phyloP scores from a whole-genome alignment of 2,888 invertebrate genomes.

The Cantharis rustica region DNA sequence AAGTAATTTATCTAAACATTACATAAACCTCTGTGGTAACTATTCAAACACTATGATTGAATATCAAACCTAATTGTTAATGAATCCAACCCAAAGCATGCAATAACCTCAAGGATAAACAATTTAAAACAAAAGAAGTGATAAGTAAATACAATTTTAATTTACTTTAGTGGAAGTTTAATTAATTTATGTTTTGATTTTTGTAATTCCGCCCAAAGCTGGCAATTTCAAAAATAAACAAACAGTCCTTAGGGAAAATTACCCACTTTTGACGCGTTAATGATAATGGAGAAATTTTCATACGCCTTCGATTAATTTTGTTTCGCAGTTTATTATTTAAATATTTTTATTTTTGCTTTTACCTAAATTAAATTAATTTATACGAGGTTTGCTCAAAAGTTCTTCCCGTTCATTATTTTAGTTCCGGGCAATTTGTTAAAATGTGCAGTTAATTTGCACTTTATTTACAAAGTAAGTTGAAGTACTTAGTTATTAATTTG shows the following conservation, averaged over 20 bases:
- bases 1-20: not conserved
- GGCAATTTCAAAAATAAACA: not conserved
- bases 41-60: not conserved
- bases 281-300: not conserved
- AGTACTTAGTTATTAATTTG: not conserved
- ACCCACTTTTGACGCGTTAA: not conserved
- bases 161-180: not conserved
- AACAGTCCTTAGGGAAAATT: not conserved
- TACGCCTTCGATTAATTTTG: not conserved
- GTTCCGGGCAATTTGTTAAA: not conserved
- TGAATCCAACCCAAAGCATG: not conserved
- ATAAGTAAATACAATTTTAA: not conserved
- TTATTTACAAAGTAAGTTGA: not conserved
- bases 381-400: not conserved
- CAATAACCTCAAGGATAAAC: not conserved
- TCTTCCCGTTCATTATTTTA: too few relatives aligned
- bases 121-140: not conserved
- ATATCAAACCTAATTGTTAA: not conserved
- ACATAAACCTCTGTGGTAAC: not conserved
- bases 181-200: not conserved
- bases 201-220: not conserved
- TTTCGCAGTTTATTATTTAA: not conserved
- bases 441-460: not conserved
- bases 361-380: not conserved
- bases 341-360: not conserved